Percentiles rank a stretch among this genome's conserved stretches.
Evolutionary conservation across 2,888 invertebrate genomes (phyloP).

Genomic region (Cylloceria caligata): DNA sequence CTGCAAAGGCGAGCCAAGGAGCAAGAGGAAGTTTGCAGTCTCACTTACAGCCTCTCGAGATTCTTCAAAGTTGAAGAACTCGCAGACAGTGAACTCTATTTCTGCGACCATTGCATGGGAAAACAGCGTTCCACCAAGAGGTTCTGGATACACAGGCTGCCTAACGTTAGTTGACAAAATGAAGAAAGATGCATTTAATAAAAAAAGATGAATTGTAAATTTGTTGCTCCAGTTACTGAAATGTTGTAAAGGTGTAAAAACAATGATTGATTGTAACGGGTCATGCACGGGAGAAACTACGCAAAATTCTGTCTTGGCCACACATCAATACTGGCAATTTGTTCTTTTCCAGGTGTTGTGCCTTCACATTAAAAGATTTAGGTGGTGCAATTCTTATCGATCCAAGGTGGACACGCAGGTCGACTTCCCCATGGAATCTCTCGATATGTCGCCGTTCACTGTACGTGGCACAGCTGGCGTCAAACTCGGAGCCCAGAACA

Average conservation of each 20-base stretch:
- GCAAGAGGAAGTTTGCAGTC: slow-evolving; percentile 82
- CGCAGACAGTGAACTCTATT: slow-evolving; percentile 93
- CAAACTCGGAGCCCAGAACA: slow-evolving; percentile 87
- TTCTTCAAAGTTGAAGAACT: slow-evolving; percentile 90
- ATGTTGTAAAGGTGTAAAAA: too few relatives aligned
- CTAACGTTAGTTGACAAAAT: slow-evolving; percentile 87
- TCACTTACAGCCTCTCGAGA: slow-evolving; percentile 81
- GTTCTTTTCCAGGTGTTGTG: slow-evolving; percentile 88
- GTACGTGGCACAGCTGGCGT: slow-evolving; percentile 89
- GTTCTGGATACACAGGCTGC: slow-evolving; percentile 93
- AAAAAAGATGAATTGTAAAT: not conserved
- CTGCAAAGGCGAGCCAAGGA: slow-evolving; percentile 81
- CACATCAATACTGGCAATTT: slow-evolving; percentile 10
- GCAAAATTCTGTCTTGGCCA: not conserved
- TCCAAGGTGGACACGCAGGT: slow-evolving; percentile 92
- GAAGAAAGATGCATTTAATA: slow-evolving; percentile 20
- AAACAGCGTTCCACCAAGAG: slow-evolving; percentile 94
- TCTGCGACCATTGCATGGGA: slow-evolving; percentile 92
- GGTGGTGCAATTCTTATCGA: slow-evolving; percentile 93
- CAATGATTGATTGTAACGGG: too few relatives aligned
- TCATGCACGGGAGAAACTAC: too few relatives aligned
- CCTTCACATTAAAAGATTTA: slow-evolving; percentile 93
- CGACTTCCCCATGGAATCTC: slow-evolving; percentile 90
- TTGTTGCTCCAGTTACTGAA: too few relatives aligned
- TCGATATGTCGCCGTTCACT: slow-evolving; percentile 92